A percentile compares a stretch with the other conserved stretches of the same genome.
phyloP scores from a whole-genome alignment of 2,888 invertebrate genomes.

The Agrochola macilenta region DNA sequence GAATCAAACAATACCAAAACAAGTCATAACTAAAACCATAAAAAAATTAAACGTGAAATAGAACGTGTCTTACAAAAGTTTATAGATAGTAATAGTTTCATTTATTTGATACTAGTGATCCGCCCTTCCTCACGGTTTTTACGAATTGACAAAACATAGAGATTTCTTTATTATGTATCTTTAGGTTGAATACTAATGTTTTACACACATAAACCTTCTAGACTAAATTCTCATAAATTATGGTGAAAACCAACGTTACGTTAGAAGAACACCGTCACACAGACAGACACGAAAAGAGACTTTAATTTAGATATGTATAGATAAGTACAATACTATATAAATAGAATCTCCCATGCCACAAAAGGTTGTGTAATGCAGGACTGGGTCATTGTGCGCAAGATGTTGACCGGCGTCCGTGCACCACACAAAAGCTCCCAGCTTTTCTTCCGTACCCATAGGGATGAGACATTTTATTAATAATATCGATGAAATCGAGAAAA shows the following conservation, averaged over 20 bases:
- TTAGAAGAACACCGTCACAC: too few species aligned
- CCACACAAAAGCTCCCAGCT: constrained; percentile 36
- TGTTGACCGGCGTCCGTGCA: constrained; percentile 11
- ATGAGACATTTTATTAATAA: constrained; percentile 3
- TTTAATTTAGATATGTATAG: too few species aligned
- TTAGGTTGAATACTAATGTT: too few species aligned
- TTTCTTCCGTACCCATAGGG: constrained; percentile 35
- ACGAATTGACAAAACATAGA: too few species aligned
- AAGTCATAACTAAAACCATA: background rate
- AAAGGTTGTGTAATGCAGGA: constrained; percentile 26
- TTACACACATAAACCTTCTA: too few species aligned
- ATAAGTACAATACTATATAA: background rate
- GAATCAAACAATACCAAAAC: background rate
- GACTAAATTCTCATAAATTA: too few species aligned
- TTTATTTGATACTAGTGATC: too few species aligned
- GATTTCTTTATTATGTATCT: too few species aligned
- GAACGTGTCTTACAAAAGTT: background rate
- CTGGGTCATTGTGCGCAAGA: constrained; percentile 17
- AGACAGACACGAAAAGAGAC: too few species aligned
- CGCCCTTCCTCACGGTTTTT: too few species aligned
- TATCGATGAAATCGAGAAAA: constrained; percentile 1
- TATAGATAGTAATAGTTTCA: background rate
- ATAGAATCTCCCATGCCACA: constrained; percentile 24
- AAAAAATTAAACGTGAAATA: background rate
- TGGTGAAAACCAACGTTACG: too few species aligned